Percentiles rank a stretch among this genome's conserved stretches.
Evolutionary conservation across 35 echinoderm and acorn worm species (phyloP).

Genomic region (Ptychodera flava): DNA sequence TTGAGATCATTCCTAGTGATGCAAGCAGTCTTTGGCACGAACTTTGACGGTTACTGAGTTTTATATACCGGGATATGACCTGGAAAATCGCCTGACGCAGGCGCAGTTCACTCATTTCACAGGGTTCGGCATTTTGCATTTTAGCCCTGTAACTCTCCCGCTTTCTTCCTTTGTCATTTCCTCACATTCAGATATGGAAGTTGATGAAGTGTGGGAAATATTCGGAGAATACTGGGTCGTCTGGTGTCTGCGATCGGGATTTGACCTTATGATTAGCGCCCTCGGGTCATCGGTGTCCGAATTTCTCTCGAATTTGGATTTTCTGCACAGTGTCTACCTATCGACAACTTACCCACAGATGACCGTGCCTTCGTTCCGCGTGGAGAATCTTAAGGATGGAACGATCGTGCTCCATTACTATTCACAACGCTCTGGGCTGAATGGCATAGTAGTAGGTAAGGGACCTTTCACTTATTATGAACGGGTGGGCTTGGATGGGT

Average conservation of each 20-base stretch:
- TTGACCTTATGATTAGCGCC: slow-evolving; percentile 47
- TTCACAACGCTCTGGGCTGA: slow-evolving; percentile 46
- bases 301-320: slow-evolving; percentile 66
- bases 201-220: slow-evolving; percentile 46
- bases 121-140: too few species aligned
- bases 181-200: slow-evolving; percentile 7
- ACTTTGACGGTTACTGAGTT: too few species aligned
- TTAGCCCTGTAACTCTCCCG: too few species aligned
- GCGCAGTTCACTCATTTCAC: too few species aligned
- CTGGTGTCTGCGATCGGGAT: slow-evolving; percentile 64
- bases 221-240: slow-evolving; percentile 87
- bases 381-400: slow-evolving; percentile 43
- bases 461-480: not conserved
- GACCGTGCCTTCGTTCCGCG: slow-evolving; percentile 70
- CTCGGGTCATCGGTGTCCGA: slow-evolving; percentile 53
- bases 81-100: too few species aligned
- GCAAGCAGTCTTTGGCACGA: too few species aligned
- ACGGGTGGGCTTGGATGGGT: not conserved
- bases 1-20: too few species aligned
- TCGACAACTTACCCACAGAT: slow-evolving; percentile 84
- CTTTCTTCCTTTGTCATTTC: too few species aligned
- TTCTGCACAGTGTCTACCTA: slow-evolving; percentile 85
- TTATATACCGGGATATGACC: too few species aligned
- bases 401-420: slow-evolving; percentile 60
- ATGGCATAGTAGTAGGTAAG: slow-evolving; percentile 64